Percentiles rank a stretch among this genome's conserved stretches.
Conservation (phyloP, 2,797 vertebrate species). For the Lutjanus argentimaculatus region DNA sequence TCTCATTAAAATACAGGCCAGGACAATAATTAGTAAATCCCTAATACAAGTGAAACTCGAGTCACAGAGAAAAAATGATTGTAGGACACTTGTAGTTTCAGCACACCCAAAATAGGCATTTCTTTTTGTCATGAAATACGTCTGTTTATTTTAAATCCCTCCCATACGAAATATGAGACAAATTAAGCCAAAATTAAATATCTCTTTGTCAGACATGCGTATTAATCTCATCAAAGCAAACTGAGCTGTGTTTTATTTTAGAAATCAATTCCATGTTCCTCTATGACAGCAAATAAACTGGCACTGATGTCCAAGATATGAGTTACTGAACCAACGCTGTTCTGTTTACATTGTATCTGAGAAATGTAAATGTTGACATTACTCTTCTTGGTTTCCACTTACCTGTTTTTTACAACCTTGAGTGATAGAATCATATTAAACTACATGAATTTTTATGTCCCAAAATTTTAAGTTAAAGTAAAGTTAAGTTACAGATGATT, state of each 20-base stretch:
- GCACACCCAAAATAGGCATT: background rate
- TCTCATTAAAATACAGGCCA: no score
- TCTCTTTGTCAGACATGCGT: background rate
- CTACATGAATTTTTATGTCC: background rate
- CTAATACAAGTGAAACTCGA: no score
- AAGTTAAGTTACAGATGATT: slow-evolving; percentile 20
- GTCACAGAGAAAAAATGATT: background rate
- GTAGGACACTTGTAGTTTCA: background rate
- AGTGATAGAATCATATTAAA: slow-evolving; percentile 8
- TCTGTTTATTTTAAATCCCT: background rate
- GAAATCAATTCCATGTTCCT: slow-evolving; percentile 24
- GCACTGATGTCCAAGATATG: slow-evolving; percentile 10
- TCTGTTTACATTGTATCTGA: slow-evolving; percentile 8
- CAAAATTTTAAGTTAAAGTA: slow-evolving; percentile 4
- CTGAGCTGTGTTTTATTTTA: slow-evolving; percentile 16
- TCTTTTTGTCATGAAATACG: background rate
- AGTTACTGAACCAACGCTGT: slow-evolving; percentile 1
- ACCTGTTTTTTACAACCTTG: background rate
- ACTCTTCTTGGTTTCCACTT: background rate
- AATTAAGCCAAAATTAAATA: background rate
- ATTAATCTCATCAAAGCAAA: slow-evolving; percentile 30
- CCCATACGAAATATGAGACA: background rate
- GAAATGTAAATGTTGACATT: background rate
- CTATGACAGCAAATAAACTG: slow-evolving; percentile 22
- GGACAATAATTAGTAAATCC: no score